A percentile compares a stretch with the other conserved stretches of the same genome.
phyloP scores from a whole-genome alignment of 1,140 invertebrate species.

The Vollenhovia emeryi region DNA sequence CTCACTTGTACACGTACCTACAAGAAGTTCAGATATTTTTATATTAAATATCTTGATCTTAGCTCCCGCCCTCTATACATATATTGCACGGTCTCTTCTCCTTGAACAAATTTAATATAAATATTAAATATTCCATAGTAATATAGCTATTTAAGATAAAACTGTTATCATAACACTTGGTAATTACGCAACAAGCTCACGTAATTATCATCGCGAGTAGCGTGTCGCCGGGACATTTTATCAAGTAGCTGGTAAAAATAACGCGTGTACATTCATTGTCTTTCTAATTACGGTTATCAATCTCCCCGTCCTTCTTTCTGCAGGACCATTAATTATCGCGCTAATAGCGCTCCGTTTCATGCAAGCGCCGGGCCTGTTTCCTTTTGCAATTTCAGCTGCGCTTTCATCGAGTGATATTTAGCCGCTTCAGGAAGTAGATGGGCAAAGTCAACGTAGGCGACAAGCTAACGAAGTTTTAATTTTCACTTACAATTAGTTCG shows the following conservation, averaged over 20 bases:
- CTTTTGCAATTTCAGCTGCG: slow-evolving; percentile 56
- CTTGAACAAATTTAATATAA: too few species aligned
- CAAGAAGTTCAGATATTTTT: too few species aligned
- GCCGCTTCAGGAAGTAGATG: background rate
- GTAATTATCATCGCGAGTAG: slow-evolving; percentile 42
- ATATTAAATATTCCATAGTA: background rate
- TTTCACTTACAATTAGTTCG: slow-evolving; percentile 59
- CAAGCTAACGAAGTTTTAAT: slow-evolving; percentile 58
- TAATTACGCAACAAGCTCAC: slow-evolving; percentile 23
- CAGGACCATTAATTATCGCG: slow-evolving; percentile 41
- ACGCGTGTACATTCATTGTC: slow-evolving; percentile 58
- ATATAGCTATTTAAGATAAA: background rate
- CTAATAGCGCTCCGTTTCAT: slow-evolving; percentile 49
- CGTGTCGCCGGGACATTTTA: slow-evolving; percentile 29
- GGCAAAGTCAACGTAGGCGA: slow-evolving; percentile 48
- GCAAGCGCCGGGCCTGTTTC: slow-evolving; percentile 36
- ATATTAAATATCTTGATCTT: too few species aligned
- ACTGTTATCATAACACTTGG: background rate
- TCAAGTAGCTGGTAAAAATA: slow-evolving; percentile 39
- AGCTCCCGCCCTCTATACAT: too few species aligned
- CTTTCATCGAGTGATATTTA: slow-evolving; percentile 57
- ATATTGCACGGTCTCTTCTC: too few species aligned
- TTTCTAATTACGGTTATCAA: slow-evolving; percentile 56
- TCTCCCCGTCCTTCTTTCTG: slow-evolving; percentile 45
- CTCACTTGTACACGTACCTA: too few species aligned